Base-by-base conservation (phyloP, 2,797 vertebrate species). In the Brotula barbata region DNA sequence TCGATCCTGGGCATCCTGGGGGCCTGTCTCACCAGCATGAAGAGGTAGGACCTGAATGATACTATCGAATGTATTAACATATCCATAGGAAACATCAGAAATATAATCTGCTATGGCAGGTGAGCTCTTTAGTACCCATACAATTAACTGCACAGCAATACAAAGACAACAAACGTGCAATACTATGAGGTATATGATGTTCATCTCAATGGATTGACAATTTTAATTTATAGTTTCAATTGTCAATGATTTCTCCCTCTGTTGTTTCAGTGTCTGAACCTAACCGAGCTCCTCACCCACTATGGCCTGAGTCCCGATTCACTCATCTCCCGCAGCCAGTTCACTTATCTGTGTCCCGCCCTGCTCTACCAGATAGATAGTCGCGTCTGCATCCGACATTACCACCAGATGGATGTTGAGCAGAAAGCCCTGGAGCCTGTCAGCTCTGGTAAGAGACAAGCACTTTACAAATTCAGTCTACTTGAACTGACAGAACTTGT, bases 291-390 rank as follows among this genome's bases (percentile, higher is more conserved):
- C 63, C 90, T 99, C 42, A 67, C 73, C 44, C 86, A 95, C 86
- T 96, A 95, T 2, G 96, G 96, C 56, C 84, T 98, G 70, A 93
- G 82, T 65, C 75, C 89, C 0, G 91, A 88, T 21, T 89, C 92
- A 7, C 89, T 89, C n/a, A 96, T 99, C 88, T 95, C 95, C 49
- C 93, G 91, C 1, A 87, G 77, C n/a, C 84, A 97, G 61, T 99
- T 99, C 56, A 90, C 93, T 2, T 97, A 94, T 75, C 87, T 99
- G 60, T 99, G 97, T 64, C 97, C 97, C 1, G 97, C 97, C 5
- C 75, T 99, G 79, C 92, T 99, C 0, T 99, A 99, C 87, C 97
- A 99, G 80, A 98, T 99, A 22, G 97, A 99, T 77, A 94, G 93
- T 37, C 93, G 96, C 5, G 88, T 96, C 75, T 99, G 97, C 85